phyloP scores from a whole-genome alignment of 2,113 vertebrate species.

The Probosciger aterrimus region DNA sequence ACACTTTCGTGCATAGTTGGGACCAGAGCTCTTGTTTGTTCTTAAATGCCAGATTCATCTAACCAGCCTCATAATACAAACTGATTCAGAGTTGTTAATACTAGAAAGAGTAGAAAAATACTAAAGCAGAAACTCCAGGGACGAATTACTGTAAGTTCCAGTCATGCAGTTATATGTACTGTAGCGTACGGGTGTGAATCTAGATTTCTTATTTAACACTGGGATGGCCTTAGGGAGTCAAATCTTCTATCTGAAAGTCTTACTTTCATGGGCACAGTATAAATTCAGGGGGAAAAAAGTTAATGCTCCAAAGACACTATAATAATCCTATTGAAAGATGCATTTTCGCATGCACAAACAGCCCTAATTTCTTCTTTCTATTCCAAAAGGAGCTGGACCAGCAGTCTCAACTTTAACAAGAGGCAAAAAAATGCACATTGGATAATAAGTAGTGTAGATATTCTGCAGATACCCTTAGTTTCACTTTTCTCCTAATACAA shows the following conservation, averaged over 20 bases:
- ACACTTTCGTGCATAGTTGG: rapidly evolving
- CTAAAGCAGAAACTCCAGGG: neutral
- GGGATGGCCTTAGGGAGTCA: neutral
- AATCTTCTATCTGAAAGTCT: neutral
- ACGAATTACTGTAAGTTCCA: neutral
- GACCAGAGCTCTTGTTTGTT: neutral
- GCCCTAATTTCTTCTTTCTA: neutral
- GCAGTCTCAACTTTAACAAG: neutral
- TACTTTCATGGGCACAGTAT: neutral
- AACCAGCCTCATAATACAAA: neutral
- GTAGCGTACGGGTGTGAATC: neutral
- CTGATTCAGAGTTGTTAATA: neutral
- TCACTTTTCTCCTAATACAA: neutral
- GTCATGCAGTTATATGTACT: neutral
- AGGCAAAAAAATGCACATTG: neutral
- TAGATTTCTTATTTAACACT: neutral
- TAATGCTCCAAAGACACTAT: neutral
- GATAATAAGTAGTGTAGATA: neutral
- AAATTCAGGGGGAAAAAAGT: neutral
- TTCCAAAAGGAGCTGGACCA: neutral
- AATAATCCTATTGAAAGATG: neutral
- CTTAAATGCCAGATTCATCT: neutral
- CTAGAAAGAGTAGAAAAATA: neutral
- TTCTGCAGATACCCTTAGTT: neutral
- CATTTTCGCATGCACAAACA: neutral